phyloP scores from a whole-genome alignment of 2,797 vertebrate genomes.

The Decapterus maruadsi region DNA sequence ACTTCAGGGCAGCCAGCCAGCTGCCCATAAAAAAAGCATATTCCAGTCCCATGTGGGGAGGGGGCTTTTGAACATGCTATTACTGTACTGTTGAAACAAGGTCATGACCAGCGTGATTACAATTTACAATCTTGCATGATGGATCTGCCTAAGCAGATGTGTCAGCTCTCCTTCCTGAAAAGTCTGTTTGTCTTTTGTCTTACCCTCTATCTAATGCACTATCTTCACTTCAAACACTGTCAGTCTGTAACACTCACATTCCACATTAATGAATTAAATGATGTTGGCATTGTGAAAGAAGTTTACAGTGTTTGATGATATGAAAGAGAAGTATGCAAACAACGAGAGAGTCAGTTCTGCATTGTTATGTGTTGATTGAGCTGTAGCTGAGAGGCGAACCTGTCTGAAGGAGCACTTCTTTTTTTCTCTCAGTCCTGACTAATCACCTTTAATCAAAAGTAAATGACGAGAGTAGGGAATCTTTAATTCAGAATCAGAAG shows the following conservation, averaged over 20 bases:
- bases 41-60: conserved; percentile 46
- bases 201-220: conserved; percentile 3
- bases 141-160: conserved; percentile 4
- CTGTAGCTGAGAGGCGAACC: background rate
- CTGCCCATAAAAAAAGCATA: conserved; percentile 13
- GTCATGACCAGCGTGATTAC: conserved; percentile 65
- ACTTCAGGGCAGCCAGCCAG: too few species aligned
- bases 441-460: conserved; percentile 78
- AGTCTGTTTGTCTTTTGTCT: conserved; percentile 5
- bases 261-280: conserved; percentile 8
- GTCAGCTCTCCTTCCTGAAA: conserved; percentile 10
- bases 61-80: conserved; percentile 68
- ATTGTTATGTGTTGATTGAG: conserved; percentile 49
- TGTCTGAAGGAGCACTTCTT: background rate
- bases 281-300: background rate
- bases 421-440: conserved; percentile 41
- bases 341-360: conserved; percentile 36
- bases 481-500: conserved; percentile 76
- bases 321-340: conserved; percentile 3
- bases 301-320: conserved; percentile 27
- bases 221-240: conserved; percentile 2
- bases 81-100: conserved; percentile 63
- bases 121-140: conserved; percentile 51
- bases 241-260: conserved; percentile 9
- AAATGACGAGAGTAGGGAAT: conserved; percentile 69